These are phyloP conservation scores for Empidonax alnorum DNA, from an alignment of 2,113 vertebrate genomes.

Conservation along the genomic window DNA sequence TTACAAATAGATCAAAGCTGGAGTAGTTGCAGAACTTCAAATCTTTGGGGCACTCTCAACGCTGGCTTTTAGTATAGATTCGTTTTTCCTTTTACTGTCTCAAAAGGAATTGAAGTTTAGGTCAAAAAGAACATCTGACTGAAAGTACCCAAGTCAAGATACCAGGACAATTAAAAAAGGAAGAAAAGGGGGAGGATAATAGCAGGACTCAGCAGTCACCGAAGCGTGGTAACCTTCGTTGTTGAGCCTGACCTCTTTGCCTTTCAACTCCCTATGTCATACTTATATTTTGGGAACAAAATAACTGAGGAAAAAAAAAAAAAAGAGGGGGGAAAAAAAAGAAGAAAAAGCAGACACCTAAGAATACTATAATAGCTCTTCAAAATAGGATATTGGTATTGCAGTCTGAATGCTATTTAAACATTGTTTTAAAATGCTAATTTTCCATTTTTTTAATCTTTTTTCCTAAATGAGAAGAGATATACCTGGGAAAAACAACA, in stretches of 20 bases:
- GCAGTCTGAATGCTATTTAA: constrained; percentile 6
- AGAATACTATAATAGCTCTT: neutral
- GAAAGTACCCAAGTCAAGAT: neutral
- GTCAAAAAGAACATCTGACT: constrained; percentile 39
- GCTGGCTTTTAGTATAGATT: neutral
- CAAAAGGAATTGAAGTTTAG: neutral
- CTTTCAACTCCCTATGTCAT: neutral
- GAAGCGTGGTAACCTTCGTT: neutral
- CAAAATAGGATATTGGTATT: neutral
- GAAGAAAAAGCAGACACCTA: neutral
- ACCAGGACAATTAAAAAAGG: constrained; percentile 14
- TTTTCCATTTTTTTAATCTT: constrained; percentile 6
- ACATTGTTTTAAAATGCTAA: constrained; percentile 24
- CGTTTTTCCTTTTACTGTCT: neutral
- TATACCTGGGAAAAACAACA: constrained; percentile 51
- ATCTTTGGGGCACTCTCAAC: neutral
- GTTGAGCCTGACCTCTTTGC: constrained; percentile 7
- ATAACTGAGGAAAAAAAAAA: neutral
- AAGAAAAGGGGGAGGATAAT: neutral
- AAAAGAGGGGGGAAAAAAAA: neutral
- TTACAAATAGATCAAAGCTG: constrained; percentile 32
- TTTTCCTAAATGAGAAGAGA: neutral
- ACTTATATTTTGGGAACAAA: neutral
- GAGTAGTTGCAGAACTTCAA: constrained; percentile 3
- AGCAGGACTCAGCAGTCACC: neutral